Conservation (phyloP, 1,140 invertebrate species). For the Potamilus streckersoni region DNA sequence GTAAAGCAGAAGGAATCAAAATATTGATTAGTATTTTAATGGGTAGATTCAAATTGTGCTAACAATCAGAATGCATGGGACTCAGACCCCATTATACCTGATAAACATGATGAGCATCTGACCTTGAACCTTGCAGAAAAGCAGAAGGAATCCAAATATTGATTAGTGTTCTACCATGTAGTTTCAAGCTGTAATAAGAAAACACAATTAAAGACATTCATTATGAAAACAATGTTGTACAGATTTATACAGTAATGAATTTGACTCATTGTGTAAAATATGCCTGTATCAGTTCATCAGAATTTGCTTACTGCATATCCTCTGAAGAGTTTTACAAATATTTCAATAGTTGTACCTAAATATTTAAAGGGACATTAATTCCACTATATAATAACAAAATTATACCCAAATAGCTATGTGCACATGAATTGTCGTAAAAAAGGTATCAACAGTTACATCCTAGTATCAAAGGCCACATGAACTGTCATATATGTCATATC, state of each 20-base stretch:
- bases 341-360: background rate
- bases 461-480: too few species aligned
- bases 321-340: background rate
- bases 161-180: conserved; percentile 72
- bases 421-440: too few species aligned
- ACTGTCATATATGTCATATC: too few species aligned
- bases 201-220: background rate
- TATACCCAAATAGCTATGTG: too few species aligned
- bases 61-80: background rate
- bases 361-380: too few species aligned
- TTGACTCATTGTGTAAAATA: background rate
- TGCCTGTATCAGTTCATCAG: background rate
- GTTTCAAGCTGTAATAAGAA: conserved; percentile 33
- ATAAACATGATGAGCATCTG: conserved; percentile 87
- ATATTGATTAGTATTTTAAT: conserved; percentile 79
- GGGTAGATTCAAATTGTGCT: conserved; percentile 33
- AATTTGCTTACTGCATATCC: background rate
- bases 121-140: conserved; percentile 81
- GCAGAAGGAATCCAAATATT: conserved; percentile 92
- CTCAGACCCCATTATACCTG: conserved; percentile 74
- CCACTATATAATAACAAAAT: too few species aligned
- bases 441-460: too few species aligned
- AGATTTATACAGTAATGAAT: background rate
- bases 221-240: background rate
- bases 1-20: conserved; percentile 91